Conservation (phyloP, 1,140 invertebrate genomes). For the Tetraneura akinire region DNA sequence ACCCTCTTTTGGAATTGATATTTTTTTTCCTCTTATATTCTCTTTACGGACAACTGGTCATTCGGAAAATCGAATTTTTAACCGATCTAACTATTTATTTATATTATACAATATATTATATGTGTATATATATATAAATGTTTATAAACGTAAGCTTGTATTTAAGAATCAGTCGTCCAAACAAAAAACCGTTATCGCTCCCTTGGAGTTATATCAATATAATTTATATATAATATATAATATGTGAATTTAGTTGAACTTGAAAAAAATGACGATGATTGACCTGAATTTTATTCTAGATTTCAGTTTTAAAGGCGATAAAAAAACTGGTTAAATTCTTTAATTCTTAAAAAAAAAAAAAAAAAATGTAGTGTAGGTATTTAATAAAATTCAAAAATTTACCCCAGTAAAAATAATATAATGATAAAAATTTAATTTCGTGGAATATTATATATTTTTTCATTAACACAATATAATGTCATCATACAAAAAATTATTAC, state of each 20-base stretch:
- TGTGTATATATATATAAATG: not conserved
- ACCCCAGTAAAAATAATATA: not conserved
- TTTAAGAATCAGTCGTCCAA: conserved; percentile 16
- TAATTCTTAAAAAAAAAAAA: not conserved
- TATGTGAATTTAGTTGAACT: not conserved
- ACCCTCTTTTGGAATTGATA: conserved; percentile 20
- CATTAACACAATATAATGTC: too few species aligned
- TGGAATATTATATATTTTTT: too few species aligned
- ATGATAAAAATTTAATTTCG: too few species aligned
- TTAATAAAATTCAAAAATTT: not conserved
- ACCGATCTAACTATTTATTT: not conserved
- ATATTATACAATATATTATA: too few species aligned
- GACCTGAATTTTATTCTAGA: not conserved
- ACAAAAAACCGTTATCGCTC: conserved; percentile 35
- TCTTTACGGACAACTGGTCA: conserved; percentile 34
- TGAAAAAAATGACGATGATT: not conserved
- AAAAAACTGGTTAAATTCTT: not conserved
- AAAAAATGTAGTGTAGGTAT: not conserved
- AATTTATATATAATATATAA: not conserved
- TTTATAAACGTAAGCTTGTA: not conserved
- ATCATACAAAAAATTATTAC: too few species aligned
- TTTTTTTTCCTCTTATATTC: not conserved
- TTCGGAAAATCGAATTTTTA: conserved; percentile 48
- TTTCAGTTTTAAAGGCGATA: not conserved
- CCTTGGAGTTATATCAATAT: not conserved